Evolutionary conservation across 2,888 invertebrate species (phyloP), one percentile per base, ranked within the genome.

Genomic region (Liodrosophila aerea): DNA sequence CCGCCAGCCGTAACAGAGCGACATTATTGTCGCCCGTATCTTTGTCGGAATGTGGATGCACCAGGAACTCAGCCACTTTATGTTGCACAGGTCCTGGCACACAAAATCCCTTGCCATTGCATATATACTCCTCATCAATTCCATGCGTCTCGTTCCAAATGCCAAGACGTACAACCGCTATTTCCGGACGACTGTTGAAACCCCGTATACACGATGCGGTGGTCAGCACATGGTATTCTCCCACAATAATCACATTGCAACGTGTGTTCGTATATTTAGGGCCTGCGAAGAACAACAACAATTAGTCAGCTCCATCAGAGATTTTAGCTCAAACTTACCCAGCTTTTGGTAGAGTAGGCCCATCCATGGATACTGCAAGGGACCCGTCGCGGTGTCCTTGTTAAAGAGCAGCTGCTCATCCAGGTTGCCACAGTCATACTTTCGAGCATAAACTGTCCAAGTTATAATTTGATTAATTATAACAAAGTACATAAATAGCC

Each of bases 351-450:
- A 29, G 9, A 78, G 61, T 5, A 77, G 1, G 0, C 82, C 80
- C 4, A 80, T 45, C 80, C 82, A 80, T 3, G 76, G 56, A 36
- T 66, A 67, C 41, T 80, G 82, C 2, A 70, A 36, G 2, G 82
- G 82, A 7, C 59, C 63, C 13, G 82, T 61, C 5, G 9, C 0
- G 0, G 2, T 1, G 0, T 27, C n/a, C 0, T 1, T 45, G n/a
- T 18, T 36, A 18, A 62, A 75, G n/a, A 81, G 46, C 12, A 68
- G 8, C 1, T 62, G 52, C 40, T 80, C 80, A 4, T 75, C 64
- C 8, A 80, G 49, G 0, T 7, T 36, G 2, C 80, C 80, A 13
- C 80, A 80, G 0, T 52, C 30, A 0, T 22, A 1, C 1, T 60
- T 47, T 4, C 29, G 3, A 22, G 22, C 52, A 13, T 44, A 7